Evolutionary conservation across 2,797 vertebrate species (phyloP), one percentile per base, ranked within the genome.

Genomic region (Urophycis tenuis): DNA sequence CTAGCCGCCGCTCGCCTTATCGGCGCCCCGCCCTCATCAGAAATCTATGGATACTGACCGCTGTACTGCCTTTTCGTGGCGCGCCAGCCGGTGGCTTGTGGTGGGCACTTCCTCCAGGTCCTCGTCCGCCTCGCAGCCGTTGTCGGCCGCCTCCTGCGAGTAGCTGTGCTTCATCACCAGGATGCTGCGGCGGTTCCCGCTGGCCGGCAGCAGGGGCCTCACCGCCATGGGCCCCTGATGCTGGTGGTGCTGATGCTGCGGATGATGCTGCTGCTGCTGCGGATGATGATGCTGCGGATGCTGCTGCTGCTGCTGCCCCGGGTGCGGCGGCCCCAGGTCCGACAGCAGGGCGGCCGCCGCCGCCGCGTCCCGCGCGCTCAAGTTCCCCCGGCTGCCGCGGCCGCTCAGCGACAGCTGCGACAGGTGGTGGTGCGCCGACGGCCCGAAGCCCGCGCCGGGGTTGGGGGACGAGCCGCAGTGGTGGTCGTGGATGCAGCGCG

Each of bases 141-240:
- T 89, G 73, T 98, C 96, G 0, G 95, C 93, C 41, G 95, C 95
- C 77, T 98, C 97, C 85, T 98, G 97, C 2, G 97, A 96, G 90
- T 98, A 99, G 93, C 93, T 99, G 95, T 99, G 97, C 94, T 98
- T 99, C 97, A 98, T 99, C 88, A 99, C 96, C 80, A 99, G 92
- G 90, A 99, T 98, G 88, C 95, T 98, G 81, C 97, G 94, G 74
- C 97, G 94, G 93, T 94, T 97, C 78, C 93, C 90, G 64, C 93
- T 86, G 80, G 93, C 88, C 33, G 96, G 95, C 81, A 96, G 94
- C 90, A 93, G 84, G 35, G 96, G 95, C 81, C 94, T 89, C 82
- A 96, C 93, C 0, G 96, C 92, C 91, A 95, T 92, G 49, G 94
- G 93, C 73, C 95, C 93, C 90, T 91, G 89, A 90, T 91, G 89